phyloP scores from a whole-genome alignment of 35 echinoderm and acorn worm species.

The Hemicentrotus pulcherrimus region DNA sequence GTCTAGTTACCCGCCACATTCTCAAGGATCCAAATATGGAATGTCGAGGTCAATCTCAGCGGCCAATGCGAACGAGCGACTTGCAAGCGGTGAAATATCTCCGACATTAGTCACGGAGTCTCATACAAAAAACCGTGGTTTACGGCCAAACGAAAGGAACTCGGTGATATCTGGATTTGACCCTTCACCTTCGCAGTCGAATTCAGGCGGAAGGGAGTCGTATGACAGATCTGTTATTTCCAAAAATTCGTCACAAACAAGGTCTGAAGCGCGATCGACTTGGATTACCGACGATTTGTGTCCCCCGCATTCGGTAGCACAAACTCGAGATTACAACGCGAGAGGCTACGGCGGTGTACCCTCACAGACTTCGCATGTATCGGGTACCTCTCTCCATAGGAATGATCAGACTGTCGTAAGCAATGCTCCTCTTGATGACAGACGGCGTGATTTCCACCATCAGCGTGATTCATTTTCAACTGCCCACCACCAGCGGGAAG shows the following conservation, averaged over 20 bases:
- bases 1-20: constrained; percentile 58
- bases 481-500: constrained; percentile 8
- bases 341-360: background rate
- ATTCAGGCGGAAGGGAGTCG: background rate
- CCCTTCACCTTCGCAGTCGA: constrained; percentile 44
- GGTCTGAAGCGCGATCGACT: constrained; percentile 37
- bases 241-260: constrained; percentile 22
- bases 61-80: constrained; percentile 53
- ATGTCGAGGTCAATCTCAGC: constrained; percentile 44
- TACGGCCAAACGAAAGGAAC: background rate
- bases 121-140: background rate
- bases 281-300: constrained; percentile 32
- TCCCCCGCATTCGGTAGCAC: background rate
- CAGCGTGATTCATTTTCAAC: background rate
- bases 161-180: constrained; percentile 24
- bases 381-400: background rate
- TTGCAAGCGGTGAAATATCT: constrained; percentile 45
- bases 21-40: constrained; percentile 59
- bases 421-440: background rate
- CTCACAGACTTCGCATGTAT: background rate
- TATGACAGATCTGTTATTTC: constrained; percentile 45
- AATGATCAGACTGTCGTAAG: background rate
- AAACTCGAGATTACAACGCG: constrained; percentile 2
- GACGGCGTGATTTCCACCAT: background rate
- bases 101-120: constrained; percentile 62